Conservation (phyloP, 2,888 invertebrate species). For the Rhaphigaster nebulosa region DNA sequence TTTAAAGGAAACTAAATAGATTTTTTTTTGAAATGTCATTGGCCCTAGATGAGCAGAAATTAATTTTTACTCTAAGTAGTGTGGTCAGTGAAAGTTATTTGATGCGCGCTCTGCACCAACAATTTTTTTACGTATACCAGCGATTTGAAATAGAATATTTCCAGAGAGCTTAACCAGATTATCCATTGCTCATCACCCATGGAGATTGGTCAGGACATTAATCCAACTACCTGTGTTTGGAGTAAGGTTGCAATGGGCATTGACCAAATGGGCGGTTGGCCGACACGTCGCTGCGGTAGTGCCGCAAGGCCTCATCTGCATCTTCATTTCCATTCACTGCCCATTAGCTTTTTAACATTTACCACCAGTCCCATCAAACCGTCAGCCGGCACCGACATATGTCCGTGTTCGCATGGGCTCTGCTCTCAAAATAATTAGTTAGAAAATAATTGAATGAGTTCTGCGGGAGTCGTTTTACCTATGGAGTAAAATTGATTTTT, state of each 20-base stretch:
- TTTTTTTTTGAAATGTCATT: too few relatives aligned
- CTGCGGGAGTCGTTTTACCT: neutral
- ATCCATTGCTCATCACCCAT: neutral
- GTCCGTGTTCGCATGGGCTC: neutral
- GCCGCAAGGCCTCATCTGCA: neutral
- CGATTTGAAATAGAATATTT: neutral
- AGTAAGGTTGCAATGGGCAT: neutral
- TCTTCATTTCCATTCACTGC: constrained; percentile 24
- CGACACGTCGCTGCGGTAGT: neutral
- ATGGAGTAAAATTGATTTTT: too few relatives aligned
- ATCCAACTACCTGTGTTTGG: constrained; percentile 37
- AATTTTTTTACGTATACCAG: too few relatives aligned
- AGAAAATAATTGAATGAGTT: neutral
- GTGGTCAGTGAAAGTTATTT: too few relatives aligned
- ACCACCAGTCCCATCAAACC: neutral
- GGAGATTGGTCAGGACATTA: neutral
- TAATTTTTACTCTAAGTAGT: too few relatives aligned
- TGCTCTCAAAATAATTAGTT: neutral
- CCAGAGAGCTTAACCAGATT: neutral
- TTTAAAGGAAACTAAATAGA: too few relatives aligned
- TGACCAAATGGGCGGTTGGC: neutral
- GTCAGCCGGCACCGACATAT: neutral
- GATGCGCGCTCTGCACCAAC: too few relatives aligned
- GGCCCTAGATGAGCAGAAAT: too few relatives aligned
- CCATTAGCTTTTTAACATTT: neutral